These are phyloP conservation scores for Stictocephala bisonia DNA, from an alignment of 2,888 invertebrate species.

Conservation along the genomic window DNA sequence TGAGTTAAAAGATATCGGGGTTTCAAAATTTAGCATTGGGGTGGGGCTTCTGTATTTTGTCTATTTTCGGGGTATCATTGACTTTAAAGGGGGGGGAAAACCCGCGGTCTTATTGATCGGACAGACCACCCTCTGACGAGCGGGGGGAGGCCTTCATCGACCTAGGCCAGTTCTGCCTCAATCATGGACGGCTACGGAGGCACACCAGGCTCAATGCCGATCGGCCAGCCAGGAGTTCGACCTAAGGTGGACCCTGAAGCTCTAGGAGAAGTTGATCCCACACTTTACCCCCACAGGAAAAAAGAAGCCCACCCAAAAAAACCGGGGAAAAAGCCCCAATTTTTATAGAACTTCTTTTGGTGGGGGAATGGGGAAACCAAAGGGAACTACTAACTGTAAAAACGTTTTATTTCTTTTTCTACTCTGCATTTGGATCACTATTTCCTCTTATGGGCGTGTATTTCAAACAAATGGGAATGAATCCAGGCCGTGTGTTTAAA, in stretches of 20 bases:
- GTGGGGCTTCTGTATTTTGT: too few relatives aligned
- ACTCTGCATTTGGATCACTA: conserved; percentile 97
- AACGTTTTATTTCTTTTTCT: conserved; percentile 99
- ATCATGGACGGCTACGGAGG: conserved; percentile 47
- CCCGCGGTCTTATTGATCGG: conserved; percentile 28
- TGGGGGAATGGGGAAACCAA: too few relatives aligned
- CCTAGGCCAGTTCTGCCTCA: background rate
- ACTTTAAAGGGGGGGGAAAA: background rate
- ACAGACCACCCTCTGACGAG: conserved; percentile 22
- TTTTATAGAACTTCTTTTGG: conserved; percentile 86
- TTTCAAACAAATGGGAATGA: conserved; percentile 99
- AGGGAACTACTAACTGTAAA: conserved; percentile 94
- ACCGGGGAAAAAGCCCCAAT: too few relatives aligned
- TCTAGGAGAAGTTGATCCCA: conserved; percentile 86
- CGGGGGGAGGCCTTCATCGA: background rate
- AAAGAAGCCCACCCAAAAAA: conserved; percentile 90
- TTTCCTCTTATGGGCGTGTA: conserved; percentile 99
- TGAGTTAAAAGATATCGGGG: too few relatives aligned
- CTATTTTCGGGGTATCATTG: too few relatives aligned
- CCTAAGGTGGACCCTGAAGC: conserved; percentile 88
- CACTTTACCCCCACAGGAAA: conserved; percentile 82
- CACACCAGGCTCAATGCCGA: background rate
- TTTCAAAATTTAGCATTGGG: too few relatives aligned
- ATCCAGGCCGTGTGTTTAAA: conserved; percentile 93
- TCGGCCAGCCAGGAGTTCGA: conserved; percentile 64